These are phyloP conservation scores for Drosophila mayri DNA, from an alignment of 1,140 invertebrate species.

Conservation along the genomic window DNA sequence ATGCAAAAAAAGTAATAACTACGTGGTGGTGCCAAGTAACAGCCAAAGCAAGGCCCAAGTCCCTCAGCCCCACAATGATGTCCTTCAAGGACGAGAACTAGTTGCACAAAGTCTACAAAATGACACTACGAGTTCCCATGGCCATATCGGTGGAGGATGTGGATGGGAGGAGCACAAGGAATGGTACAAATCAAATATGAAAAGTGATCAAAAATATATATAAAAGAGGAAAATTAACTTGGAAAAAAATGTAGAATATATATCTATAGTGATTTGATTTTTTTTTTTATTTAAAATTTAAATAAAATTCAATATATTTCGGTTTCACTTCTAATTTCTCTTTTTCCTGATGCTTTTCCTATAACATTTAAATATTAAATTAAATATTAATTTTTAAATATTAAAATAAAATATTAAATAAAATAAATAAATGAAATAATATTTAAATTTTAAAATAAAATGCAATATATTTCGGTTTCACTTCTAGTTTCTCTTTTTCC, in stretches of 20 bases:
- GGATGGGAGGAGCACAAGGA: slow-evolving; percentile 10
- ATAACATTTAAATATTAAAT: too few species aligned
- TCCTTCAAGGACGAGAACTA: neutral
- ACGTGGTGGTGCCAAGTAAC: slow-evolving; percentile 18
- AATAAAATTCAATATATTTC: too few species aligned
- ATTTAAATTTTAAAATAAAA: too few species aligned
- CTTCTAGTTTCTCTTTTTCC: too few species aligned
- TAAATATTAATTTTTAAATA: too few species aligned
- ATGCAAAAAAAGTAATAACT: neutral
- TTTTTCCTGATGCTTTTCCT: too few species aligned
- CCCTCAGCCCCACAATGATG: neutral
- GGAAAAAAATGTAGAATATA: too few species aligned
- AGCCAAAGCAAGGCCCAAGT: slow-evolving; percentile 12
- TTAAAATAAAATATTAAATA: too few species aligned
- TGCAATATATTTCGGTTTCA: too few species aligned
- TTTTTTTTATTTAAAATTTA: too few species aligned
- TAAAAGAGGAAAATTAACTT: neutral
- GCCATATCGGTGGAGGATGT: slow-evolving; percentile 11
- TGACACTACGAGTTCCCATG: slow-evolving; percentile 24
- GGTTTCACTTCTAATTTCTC: too few species aligned
- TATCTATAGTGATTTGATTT: too few species aligned
- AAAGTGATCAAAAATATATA: neutral
- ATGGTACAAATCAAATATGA: neutral
- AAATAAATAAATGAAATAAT: fast-evolving
- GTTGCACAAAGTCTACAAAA: neutral